Evolutionary conservation across 2,113 vertebrate genomes (phyloP).

Genomic region (Phalacrocorax aristotelis): DNA sequence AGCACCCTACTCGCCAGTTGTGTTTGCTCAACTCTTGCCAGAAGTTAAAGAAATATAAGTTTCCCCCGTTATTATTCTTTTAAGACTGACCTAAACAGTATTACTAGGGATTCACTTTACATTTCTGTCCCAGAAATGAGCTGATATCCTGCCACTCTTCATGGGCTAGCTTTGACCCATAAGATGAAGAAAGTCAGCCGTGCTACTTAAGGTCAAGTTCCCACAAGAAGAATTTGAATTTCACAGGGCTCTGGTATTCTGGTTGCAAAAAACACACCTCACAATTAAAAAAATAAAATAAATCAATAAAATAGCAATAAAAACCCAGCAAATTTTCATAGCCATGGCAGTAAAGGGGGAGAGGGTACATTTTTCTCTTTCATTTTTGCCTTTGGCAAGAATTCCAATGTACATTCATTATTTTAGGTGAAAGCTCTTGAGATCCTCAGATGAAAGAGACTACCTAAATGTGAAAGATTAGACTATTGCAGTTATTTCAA

Average conservation of each 20-base stretch:
- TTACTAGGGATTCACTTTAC: neutral
- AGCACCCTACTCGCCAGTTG: neutral
- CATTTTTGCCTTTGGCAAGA: neutral
- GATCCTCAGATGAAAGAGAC: conserved; percentile 24
- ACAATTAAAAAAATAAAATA: neutral
- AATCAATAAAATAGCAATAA: neutral
- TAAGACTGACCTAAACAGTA: neutral
- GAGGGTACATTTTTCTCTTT: neutral
- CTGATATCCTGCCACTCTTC: neutral
- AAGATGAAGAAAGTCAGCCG: neutral
- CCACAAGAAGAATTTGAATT: conserved; percentile 11
- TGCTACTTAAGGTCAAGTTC: neutral
- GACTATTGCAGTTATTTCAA: neutral
- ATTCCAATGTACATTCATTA: neutral
- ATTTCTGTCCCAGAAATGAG: neutral
- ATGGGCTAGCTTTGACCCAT: neutral
- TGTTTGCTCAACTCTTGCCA: neutral
- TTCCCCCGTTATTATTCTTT: neutral
- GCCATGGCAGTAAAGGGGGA: neutral
- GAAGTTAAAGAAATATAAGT: neutral
- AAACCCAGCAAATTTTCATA: neutral
- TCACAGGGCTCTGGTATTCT: neutral
- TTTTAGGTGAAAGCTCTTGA: conserved; percentile 7
- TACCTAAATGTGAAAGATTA: neutral
- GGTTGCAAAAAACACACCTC: neutral